Percentiles rank a stretch among this genome's conserved stretches.
Evolutionary conservation across 1,140 invertebrate species (phyloP).

Genomic region (Lysiphlebus fabarum): DNA sequence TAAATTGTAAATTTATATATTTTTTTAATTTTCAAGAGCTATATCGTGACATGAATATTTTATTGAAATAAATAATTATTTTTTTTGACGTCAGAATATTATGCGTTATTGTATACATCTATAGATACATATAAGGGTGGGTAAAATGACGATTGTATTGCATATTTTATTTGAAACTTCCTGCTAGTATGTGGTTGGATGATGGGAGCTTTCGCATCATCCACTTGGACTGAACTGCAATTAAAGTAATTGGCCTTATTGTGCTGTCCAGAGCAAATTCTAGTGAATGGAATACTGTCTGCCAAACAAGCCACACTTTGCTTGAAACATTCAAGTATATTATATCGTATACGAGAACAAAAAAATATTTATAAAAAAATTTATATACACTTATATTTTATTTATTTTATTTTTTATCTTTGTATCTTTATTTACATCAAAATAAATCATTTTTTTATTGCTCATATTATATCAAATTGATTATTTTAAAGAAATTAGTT

Average conservation of each 20-base stretch:
- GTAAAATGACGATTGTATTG: conserved; percentile 43
- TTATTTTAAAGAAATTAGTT: too few species aligned
- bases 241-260: conserved; percentile 52
- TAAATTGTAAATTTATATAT: too few species aligned
- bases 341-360: too few species aligned
- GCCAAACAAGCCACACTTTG: conserved; percentile 26
- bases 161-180: conserved; percentile 44
- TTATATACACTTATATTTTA: too few species aligned
- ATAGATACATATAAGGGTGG: too few species aligned
- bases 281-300: conserved; percentile 37
- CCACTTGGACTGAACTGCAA: conserved; percentile 41
- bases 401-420: background rate
- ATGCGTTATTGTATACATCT: too few species aligned
- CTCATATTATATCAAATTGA: too few species aligned
- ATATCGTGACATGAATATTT: background rate
- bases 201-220: conserved; percentile 40
- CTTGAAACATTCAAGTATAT: conserved; percentile 30
- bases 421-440: too few species aligned
- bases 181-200: conserved; percentile 38
- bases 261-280: conserved; percentile 47
- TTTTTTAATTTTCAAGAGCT: background rate
- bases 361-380: too few species aligned
- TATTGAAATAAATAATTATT: background rate
- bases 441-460: too few species aligned
- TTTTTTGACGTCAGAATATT: background rate